Evolutionary conservation across 2,888 invertebrate species (phyloP).

Genomic region (Mythimna ferrago): DNA sequence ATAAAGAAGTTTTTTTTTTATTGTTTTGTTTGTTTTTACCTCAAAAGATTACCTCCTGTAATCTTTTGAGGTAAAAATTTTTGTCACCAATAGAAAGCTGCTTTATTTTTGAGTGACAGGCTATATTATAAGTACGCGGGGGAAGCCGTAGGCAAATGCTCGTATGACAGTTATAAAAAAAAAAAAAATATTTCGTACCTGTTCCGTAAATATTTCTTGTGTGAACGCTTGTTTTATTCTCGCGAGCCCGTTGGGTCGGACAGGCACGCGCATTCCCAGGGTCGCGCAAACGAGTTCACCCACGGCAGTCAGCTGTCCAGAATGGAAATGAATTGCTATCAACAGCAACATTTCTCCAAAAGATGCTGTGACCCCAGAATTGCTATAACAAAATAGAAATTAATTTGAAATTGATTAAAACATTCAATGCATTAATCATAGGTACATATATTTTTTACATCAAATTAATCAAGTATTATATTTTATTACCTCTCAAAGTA

Average conservation of each 20-base stretch:
- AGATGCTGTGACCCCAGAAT: conserved; percentile 96
- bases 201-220: conserved; percentile 99
- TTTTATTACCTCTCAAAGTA: conserved; percentile 93
- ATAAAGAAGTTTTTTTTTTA: too few relatives aligned
- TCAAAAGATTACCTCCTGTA: too few relatives aligned
- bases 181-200: conserved; percentile 88
- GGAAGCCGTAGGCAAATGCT: too few relatives aligned
- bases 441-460: background rate
- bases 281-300: conserved; percentile 98
- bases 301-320: conserved; percentile 97
- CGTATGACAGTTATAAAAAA: background rate
- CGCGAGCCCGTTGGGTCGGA: conserved; percentile 96
- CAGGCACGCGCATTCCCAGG: conserved; percentile 98
- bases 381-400: conserved; percentile 82
- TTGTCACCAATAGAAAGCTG: too few relatives aligned
- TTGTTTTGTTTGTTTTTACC: too few relatives aligned
- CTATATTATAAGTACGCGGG: too few relatives aligned
- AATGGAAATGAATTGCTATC: conserved; percentile 99
- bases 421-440: background rate
- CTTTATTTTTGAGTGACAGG: too few relatives aligned
- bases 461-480: background rate
- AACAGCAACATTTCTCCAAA: conserved; percentile 98
- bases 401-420: background rate
- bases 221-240: conserved; percentile 98
- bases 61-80: too few relatives aligned